These are phyloP conservation scores for Philereme vetulata DNA, from an alignment of 2,888 invertebrate species.

Conservation along the genomic window DNA sequence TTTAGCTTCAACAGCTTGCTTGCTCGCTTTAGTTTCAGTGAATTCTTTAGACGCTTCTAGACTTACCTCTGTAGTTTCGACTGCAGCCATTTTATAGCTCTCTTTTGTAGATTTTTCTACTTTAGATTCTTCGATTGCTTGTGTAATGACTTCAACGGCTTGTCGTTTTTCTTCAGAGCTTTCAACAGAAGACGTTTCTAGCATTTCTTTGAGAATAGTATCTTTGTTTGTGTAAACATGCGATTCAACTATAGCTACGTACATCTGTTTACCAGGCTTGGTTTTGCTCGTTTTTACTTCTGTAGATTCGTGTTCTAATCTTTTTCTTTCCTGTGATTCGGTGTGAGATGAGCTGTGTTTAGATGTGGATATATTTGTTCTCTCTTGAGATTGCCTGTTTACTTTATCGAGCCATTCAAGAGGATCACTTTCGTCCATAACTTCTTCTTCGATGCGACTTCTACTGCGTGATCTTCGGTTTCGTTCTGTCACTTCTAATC, in stretches of 20 bases:
- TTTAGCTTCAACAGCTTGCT: slow-evolving; percentile 28
- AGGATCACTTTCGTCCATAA: slow-evolving; percentile 55
- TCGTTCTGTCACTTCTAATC: slow-evolving; percentile 48
- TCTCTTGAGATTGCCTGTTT: slow-evolving; percentile 46
- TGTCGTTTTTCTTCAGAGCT: slow-evolving; percentile 45
- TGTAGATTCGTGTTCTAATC: slow-evolving; percentile 46
- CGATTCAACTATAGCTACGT: slow-evolving; percentile 72
- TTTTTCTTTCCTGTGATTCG: slow-evolving; percentile 46
- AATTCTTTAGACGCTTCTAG: slow-evolving; percentile 37
- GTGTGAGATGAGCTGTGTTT: slow-evolving; percentile 42
- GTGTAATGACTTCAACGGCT: slow-evolving; percentile 50
- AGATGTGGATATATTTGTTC: slow-evolving; percentile 31
- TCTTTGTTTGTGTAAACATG: slow-evolving; percentile 75
- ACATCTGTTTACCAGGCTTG: slow-evolving; percentile 58
- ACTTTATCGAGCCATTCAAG: slow-evolving; percentile 60
- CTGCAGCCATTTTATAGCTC: slow-evolving; percentile 22
- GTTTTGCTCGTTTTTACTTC: slow-evolving; percentile 34
- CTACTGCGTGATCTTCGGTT: slow-evolving; percentile 58
- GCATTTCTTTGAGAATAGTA: slow-evolving; percentile 63
- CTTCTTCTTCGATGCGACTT: slow-evolving; percentile 60
- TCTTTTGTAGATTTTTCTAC: slow-evolving; percentile 35
- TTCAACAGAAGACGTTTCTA: slow-evolving; percentile 53
- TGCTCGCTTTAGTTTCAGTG: slow-evolving; percentile 31
- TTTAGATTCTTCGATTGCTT: slow-evolving; percentile 40
- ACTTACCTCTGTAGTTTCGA: slow-evolving; percentile 23